phyloP scores from a whole-genome alignment of 1,140 invertebrate genomes.

The Oryctes rhinoceros region DNA sequence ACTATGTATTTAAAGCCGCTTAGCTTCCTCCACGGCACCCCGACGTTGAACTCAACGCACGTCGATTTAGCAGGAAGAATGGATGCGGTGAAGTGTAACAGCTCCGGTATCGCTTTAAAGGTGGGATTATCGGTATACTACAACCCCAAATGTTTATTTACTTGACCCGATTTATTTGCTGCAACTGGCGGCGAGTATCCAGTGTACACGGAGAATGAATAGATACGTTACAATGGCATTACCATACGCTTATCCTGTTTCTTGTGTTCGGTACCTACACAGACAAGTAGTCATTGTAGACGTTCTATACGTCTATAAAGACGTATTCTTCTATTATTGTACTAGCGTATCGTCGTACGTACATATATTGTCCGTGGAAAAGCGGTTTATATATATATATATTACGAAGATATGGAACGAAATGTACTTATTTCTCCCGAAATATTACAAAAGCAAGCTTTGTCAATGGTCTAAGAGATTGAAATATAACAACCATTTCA shows the following conservation, averaged over 20 bases:
- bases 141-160: slow-evolving; percentile 35
- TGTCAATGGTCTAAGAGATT: too few species aligned
- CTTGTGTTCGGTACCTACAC: not conserved
- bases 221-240: not conserved
- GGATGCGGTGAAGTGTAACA: slow-evolving; percentile 12
- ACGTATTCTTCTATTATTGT: too few species aligned
- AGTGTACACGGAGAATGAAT: not conserved
- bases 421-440: too few species aligned
- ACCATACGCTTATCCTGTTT: not conserved
- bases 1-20: slow-evolving; percentile 26
- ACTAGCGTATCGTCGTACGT: too few species aligned
- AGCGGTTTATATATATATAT: too few species aligned
- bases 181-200: not conserved
- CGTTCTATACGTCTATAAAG: too few species aligned
- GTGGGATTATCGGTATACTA: slow-evolving; percentile 5
- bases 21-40: not conserved
- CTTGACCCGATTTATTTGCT: slow-evolving; percentile 32
- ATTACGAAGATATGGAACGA: too few species aligned
- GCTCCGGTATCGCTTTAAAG: slow-evolving; percentile 17
- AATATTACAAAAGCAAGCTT: too few species aligned
- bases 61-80: slow-evolving; percentile 23
- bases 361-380: too few species aligned
- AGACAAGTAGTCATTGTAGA: too few species aligned
- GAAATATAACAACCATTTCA: too few species aligned
- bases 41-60: not conserved